phyloP scores from a whole-genome alignment of 2,888 invertebrate species.

The Drosophila cracens region DNA sequence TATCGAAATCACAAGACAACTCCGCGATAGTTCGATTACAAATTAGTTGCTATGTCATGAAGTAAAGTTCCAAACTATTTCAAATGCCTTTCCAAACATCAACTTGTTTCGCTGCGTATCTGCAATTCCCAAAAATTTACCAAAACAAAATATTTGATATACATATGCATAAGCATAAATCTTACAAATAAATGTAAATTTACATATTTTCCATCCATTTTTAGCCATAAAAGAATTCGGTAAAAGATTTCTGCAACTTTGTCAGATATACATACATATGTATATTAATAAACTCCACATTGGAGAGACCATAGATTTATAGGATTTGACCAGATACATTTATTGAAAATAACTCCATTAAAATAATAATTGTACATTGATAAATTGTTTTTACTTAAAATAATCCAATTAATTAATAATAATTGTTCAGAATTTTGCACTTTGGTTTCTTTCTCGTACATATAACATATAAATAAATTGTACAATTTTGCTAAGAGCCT shows the following conservation, averaged over 20 bases:
- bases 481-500: conserved; percentile 34
- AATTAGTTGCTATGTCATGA: not conserved
- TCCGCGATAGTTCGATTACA: not conserved
- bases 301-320: not conserved
- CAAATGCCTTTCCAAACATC: not conserved
- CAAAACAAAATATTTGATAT: not conserved
- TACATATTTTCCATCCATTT: not conserved
- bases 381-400: not conserved
- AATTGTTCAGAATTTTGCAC: not conserved
- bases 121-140: not conserved
- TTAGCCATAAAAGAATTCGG: not conserved
- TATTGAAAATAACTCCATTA: not conserved
- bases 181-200: not conserved
- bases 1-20: conserved; percentile 1
- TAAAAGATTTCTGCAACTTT: not conserved
- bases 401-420: not conserved
- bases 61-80: not conserved
- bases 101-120: not conserved
- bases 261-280: not conserved
- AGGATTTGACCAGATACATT: not conserved
- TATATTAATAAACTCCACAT: not conserved
- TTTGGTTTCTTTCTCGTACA: not conserved
- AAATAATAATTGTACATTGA: not conserved
- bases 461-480: not conserved
- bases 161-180: not conserved